Percentiles rank a stretch among this genome's conserved stretches.
Conservation (phyloP, 1,140 invertebrate species). For the Diabrotica virgifera region DNA sequence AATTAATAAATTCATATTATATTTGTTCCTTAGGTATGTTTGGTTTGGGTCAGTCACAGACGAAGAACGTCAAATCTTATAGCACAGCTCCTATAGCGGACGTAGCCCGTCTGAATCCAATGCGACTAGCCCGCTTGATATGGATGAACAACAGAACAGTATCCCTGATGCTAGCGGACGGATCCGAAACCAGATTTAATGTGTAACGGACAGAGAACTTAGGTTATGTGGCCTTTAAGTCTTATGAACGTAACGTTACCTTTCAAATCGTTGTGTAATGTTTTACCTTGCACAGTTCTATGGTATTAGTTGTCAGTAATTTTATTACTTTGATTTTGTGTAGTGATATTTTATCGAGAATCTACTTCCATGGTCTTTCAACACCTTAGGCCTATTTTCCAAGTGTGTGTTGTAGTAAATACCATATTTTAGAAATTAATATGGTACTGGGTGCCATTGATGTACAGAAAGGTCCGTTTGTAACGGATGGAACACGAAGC, state of each 20-base stretch:
- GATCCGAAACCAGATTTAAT: constrained; percentile 86
- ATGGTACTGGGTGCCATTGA: no score
- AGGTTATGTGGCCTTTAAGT: constrained; percentile 1
- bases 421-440: no score
- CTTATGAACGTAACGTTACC: constrained; percentile 8
- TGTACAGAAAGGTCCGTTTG: no score
- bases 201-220: constrained; percentile 56
- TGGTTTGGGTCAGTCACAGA: constrained; percentile 86
- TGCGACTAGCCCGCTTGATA: constrained; percentile 81
- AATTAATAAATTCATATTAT: no score
- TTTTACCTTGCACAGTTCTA: constrained; percentile 6
- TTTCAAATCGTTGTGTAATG: constrained; percentile 13
- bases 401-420: no score
- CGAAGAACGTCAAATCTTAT: constrained; percentile 89
- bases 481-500: no score
- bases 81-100: constrained; percentile 89
- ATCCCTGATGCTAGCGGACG: constrained; percentile 87
- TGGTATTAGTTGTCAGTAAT: constrained; percentile 1
- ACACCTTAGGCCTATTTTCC: no score
- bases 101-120: constrained; percentile 79
- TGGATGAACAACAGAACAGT: constrained; percentile 93
- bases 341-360: constrained; percentile 2
- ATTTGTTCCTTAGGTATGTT: constrained; percentile 70
- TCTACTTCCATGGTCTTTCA: neutral
- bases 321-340: neutral